Base-by-base conservation (phyloP, 2,888 invertebrate species). In the Microctonus hyperodae region DNA sequence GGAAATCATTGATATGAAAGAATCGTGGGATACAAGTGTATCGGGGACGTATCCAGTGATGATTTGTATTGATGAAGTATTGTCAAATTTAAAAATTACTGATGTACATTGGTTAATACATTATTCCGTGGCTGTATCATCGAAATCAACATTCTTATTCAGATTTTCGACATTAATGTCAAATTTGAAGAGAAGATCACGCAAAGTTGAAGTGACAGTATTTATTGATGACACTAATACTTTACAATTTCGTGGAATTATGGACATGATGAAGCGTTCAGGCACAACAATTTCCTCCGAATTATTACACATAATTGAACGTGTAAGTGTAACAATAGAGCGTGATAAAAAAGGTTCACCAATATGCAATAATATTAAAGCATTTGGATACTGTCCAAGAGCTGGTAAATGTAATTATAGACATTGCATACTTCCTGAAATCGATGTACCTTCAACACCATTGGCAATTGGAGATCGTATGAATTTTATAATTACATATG, bases 101-200 rank as follows among this genome's bases (percentile, higher is more conserved):
- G 87, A 91, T 79, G 91, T 91, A 0, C 86, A 88, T 59, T 86
- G 88, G 74, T 82, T 94, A 31, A 86, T 95, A 16, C 92, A 94
- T 79, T 93, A 88, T 82, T 90, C 92, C 1, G 80, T 94, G 72
- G 90, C 92, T 0, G 76, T 83, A 28, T 84, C 87, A 0, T 91
- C 90, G 81, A 89, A 91, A 58, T 76, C 76, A 0, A 86, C 86
- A 77, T 94, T 94, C 79, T 88, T 89, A 55, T 89, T 87, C 76
- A 85, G 94, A 68, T 92, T 93, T 77, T 87, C 90, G 0, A 88
- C 89, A 23, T 83, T 92, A 50, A 86, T 89, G 65, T 87, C 90
- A 70, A 88, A 89, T 76, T 90, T 90, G 50, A 68, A 73, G 69
- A 71, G 73, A 72, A 83, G 81, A 76, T 64, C 61, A 23, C 56